These are phyloP conservation scores for Mormyrus iriodes DNA, from an alignment of 2,113 vertebrate species.

Conservation along the genomic window DNA sequence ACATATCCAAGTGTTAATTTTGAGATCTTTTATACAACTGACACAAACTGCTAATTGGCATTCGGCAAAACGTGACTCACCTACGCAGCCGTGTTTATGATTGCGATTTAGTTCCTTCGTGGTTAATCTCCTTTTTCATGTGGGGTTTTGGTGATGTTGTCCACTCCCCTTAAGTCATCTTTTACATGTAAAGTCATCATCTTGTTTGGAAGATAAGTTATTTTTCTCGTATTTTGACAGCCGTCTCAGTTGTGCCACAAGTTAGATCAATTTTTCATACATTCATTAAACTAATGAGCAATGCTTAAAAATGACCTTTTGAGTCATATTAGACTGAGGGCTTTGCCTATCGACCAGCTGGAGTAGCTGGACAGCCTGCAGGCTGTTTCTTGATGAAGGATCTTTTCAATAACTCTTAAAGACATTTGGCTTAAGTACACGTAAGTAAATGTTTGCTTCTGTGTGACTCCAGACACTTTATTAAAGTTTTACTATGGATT, in stretches of 20 bases:
- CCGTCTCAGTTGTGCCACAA: not conserved
- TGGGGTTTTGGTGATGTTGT: not conserved
- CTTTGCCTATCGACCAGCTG: not conserved
- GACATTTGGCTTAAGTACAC: slow-evolving; percentile 4
- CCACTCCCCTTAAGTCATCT: not conserved
- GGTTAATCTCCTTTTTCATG: not conserved
- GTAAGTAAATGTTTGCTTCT: not conserved
- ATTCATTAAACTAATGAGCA: not conserved
- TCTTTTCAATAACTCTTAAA: not conserved
- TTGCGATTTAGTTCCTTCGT: not conserved
- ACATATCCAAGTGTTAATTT: not conserved
- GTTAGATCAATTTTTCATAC: not conserved
- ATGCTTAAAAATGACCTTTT: not conserved
- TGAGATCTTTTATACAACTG: not conserved
- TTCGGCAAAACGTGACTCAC: not conserved
- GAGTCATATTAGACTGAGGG: not conserved
- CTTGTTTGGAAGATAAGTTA: not conserved
- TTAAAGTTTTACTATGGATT: not conserved
- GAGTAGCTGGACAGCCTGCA: not conserved
- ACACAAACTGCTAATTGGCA: not conserved
- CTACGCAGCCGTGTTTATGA: not conserved
- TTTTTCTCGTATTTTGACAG: not conserved
- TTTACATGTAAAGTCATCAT: not conserved
- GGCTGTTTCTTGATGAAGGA: not conserved
- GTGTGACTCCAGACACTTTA: not conserved